These are phyloP conservation scores for Danionella cerebrum DNA, from an alignment of 2,113 vertebrate genomes.

Conservation along the genomic window DNA sequence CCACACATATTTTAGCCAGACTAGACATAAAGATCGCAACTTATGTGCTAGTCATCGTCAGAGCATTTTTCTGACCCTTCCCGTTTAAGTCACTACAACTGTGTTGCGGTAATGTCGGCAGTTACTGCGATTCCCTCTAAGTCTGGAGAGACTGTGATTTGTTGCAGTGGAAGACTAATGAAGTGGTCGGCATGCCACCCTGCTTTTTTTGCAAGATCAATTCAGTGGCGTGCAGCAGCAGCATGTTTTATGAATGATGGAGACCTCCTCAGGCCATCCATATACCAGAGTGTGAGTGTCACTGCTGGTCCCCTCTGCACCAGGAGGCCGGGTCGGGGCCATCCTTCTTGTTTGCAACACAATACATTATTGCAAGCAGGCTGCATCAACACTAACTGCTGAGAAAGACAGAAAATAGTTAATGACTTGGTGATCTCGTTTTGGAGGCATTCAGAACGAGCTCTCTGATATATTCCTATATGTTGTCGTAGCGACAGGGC, in stretches of 20 bases:
- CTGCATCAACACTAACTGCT: conserved; percentile 41
- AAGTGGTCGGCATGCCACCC: conserved; percentile 73
- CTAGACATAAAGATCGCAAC: background rate
- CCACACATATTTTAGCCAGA: conserved; percentile 9
- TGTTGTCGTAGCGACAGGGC: conserved; percentile 6
- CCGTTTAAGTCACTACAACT: too few relatives aligned
- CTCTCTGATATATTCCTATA: background rate
- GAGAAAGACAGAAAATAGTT: conserved; percentile 43
- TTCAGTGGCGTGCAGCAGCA: conserved; percentile 59
- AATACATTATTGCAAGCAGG: conserved; percentile 59
- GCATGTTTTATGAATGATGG: conserved; percentile 76
- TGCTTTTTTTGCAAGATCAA: conserved; percentile 77
- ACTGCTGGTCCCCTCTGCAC: conserved; percentile 44
- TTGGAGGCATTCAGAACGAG: conserved; percentile 36
- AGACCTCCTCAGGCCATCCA: conserved; percentile 73
- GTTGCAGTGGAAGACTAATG: conserved; percentile 70
- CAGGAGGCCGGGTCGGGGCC: conserved; percentile 62
- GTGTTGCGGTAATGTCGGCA: conserved; percentile 41
- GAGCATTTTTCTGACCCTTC: too few relatives aligned
- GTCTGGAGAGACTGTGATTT: conserved; percentile 61
- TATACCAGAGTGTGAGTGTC: conserved; percentile 66
- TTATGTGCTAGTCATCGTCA: background rate
- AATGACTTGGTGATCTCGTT: conserved; percentile 45
- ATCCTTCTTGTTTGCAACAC: conserved; percentile 69
- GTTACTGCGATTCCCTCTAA: conserved; percentile 49